phyloP scores from a whole-genome alignment of 1,140 invertebrate genomes.

The Glomeris maerens region DNA sequence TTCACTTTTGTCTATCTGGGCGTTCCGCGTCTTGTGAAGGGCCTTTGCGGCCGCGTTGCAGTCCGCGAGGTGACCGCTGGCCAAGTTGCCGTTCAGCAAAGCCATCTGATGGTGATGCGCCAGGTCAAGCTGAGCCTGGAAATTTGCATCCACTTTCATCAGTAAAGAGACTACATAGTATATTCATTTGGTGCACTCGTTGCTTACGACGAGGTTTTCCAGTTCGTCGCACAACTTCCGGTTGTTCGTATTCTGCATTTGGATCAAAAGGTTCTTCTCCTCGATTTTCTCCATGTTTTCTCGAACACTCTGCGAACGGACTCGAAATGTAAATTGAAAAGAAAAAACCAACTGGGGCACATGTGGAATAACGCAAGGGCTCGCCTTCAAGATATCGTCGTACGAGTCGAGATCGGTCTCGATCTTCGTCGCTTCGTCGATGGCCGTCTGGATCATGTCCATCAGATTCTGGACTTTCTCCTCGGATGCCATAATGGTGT shows the following conservation, averaged over 20 bases:
- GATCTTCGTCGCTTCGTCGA: slow-evolving; percentile 57
- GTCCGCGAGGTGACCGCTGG: slow-evolving; percentile 55
- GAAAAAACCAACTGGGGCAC: slow-evolving; percentile 2
- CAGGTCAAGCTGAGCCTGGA: slow-evolving; percentile 56
- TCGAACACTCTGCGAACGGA: slow-evolving; percentile 46
- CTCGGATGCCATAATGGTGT: slow-evolving; percentile 68
- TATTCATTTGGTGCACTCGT: too few relatives aligned
- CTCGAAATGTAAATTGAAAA: slow-evolving; percentile 1
- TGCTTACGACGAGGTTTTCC: slow-evolving; percentile 60
- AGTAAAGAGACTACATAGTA: too few relatives aligned
- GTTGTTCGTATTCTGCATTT: slow-evolving; percentile 72
- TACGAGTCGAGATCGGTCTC: slow-evolving; percentile 57
- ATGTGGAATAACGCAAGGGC: too few relatives aligned
- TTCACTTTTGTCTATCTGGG: slow-evolving; percentile 37
- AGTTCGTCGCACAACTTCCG: slow-evolving; percentile 60
- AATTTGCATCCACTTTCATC: too few relatives aligned
- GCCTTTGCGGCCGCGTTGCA: slow-evolving; percentile 65
- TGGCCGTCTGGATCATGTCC: slow-evolving; percentile 64
- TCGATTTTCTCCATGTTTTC: slow-evolving; percentile 80
- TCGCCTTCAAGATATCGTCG: slow-evolving; percentile 49
- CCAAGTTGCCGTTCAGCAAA: slow-evolving; percentile 58
- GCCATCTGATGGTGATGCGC: slow-evolving; percentile 49
- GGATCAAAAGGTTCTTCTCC: slow-evolving; percentile 77
- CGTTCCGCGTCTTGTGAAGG: slow-evolving; percentile 59
- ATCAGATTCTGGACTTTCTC: slow-evolving; percentile 69